These are phyloP conservation scores for Agelaius phoeniceus DNA, from an alignment of 2,113 vertebrate species.

Conservation along the genomic window DNA sequence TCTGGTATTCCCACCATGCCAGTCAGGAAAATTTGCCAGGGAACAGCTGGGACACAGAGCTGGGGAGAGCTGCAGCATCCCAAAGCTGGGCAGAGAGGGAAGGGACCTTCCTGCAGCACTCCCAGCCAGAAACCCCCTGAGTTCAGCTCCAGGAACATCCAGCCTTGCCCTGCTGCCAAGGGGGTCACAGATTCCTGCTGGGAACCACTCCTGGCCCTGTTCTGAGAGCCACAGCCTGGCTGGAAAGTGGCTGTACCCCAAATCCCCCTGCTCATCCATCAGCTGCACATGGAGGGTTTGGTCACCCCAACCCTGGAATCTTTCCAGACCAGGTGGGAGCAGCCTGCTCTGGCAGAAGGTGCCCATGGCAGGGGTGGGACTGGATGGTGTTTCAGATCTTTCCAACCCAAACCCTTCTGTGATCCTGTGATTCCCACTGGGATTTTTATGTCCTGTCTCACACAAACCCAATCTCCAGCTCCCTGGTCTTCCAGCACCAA, in stretches of 20 bases:
- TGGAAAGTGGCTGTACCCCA: neutral
- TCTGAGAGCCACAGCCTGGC: neutral
- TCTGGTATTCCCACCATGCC: neutral
- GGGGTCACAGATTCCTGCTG: neutral
- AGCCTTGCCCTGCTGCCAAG: neutral
- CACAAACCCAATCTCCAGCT: neutral
- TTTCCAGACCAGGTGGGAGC: neutral
- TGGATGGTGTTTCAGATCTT: neutral
- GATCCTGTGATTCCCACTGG: neutral
- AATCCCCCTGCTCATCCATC: neutral
- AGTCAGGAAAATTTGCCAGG: neutral
- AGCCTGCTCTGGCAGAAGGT: neutral
- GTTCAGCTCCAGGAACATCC: neutral
- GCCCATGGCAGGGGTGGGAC: neutral
- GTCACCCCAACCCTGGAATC: neutral
- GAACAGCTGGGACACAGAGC: accelerated
- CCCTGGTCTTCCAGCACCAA: neutral
- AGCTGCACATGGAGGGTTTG: neutral
- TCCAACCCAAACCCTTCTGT: neutral
- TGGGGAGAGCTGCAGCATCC: neutral
- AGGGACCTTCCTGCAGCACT: neutral
- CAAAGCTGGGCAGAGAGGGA: neutral
- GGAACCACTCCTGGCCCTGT: neutral
- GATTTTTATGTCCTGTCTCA: neutral
- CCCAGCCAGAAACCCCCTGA: neutral